Evolutionary conservation across 2,888 invertebrate genomes (phyloP).

Genomic region (Ethmia dodecea): DNA sequence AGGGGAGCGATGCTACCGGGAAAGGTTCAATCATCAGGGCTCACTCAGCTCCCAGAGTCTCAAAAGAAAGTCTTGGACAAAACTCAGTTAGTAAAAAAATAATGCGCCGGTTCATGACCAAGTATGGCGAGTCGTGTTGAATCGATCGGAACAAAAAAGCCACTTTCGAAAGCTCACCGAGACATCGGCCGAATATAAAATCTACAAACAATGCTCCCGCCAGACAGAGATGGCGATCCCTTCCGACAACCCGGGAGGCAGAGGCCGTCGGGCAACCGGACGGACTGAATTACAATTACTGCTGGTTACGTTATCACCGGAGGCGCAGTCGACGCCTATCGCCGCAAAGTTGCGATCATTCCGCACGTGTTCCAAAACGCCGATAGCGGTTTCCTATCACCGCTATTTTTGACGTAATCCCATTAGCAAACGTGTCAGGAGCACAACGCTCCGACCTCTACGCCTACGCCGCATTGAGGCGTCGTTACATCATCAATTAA

Average conservation of each 20-base stretch:
- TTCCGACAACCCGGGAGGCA: background rate
- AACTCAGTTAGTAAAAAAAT: background rate
- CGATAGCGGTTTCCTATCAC: constrained; percentile 19
- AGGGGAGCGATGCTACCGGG: too few relatives aligned
- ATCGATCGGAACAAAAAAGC: constrained; percentile 25
- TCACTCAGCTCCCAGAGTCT: too few relatives aligned
- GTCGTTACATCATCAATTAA: too few relatives aligned
- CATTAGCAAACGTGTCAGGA: too few relatives aligned
- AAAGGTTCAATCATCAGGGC: background rate
- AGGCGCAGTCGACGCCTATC: constrained; percentile 1
- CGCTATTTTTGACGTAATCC: constrained; percentile 14
- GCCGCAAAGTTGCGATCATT: constrained; percentile 22
- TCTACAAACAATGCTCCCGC: constrained; percentile 7
- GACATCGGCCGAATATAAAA: constrained; percentile 7
- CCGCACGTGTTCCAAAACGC: constrained; percentile 14
- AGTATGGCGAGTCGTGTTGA: constrained; percentile 20
- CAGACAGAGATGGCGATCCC: background rate
- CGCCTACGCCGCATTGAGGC: too few relatives aligned
- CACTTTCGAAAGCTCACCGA: constrained; percentile 26
- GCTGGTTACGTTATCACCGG: background rate
- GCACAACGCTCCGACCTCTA: too few relatives aligned
- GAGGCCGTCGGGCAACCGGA: too few relatives aligned
- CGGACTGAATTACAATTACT: background rate
- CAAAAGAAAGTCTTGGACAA: background rate
- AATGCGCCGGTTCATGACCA: constrained; percentile 19